Evolutionary conservation across 2,113 vertebrate genomes (phyloP).

Genomic region (Amazona guildingii): DNA sequence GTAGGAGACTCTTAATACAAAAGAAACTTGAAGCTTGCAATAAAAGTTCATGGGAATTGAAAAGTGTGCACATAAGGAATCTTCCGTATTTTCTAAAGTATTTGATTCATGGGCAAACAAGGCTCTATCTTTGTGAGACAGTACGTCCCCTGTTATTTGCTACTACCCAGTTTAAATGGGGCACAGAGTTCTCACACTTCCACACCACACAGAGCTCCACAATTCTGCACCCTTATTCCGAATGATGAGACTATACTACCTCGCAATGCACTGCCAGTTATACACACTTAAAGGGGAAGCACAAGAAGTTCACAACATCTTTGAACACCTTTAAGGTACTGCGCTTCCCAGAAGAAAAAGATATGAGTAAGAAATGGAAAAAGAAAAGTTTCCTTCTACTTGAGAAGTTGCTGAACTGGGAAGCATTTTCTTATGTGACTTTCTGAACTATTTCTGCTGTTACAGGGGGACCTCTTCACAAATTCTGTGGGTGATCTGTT

Average conservation of each 20-base stretch:
- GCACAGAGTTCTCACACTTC: background rate
- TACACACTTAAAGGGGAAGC: background rate
- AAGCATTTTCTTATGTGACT: background rate
- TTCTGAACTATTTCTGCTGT: background rate
- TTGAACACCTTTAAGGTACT: background rate
- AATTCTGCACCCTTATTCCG: background rate
- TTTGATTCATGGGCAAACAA: background rate
- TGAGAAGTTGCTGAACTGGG: background rate
- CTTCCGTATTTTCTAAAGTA: background rate
- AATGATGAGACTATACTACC: background rate
- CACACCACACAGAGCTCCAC: background rate
- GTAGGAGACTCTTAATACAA: background rate
- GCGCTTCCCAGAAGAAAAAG: slow-evolving; percentile 22
- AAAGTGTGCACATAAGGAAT: background rate
- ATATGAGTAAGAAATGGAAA: slow-evolving; percentile 1
- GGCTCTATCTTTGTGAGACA: background rate
- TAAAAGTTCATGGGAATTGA: background rate
- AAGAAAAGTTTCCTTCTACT: background rate
- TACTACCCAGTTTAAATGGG: background rate
- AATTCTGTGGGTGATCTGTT: background rate
- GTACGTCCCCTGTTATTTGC: background rate
- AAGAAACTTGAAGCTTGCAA: background rate
- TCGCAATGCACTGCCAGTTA: background rate
- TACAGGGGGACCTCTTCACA: background rate
- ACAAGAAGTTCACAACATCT: background rate